Evolutionary conservation across 2,888 invertebrate species (phyloP).

Genomic region (Ryuthela nishihirai): DNA sequence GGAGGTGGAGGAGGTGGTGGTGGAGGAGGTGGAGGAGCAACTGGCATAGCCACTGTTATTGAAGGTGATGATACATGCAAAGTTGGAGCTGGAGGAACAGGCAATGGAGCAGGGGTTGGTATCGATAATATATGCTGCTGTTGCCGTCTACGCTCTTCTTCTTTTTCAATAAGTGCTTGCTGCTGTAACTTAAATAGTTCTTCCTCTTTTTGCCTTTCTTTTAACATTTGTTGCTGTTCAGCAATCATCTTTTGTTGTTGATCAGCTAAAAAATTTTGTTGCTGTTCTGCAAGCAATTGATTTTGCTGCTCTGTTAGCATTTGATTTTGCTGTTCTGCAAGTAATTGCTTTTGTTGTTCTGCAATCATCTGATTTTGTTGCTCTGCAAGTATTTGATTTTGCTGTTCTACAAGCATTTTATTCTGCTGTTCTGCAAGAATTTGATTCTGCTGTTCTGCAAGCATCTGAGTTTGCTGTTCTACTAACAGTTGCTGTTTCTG

Average conservation of each 20-base stretch:
- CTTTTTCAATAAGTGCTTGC: slow-evolving; percentile 46
- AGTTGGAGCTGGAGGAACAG: background rate
- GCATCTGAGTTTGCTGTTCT: too few species aligned
- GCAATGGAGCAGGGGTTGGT: background rate
- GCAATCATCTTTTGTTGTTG: slow-evolving; percentile 20
- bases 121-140: background rate
- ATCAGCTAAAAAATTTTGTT: slow-evolving; percentile 7
- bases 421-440: too few species aligned
- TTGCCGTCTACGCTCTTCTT: slow-evolving; percentile 20
- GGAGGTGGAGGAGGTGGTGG: slow-evolving; percentile 6
- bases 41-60: slow-evolving; percentile 31
- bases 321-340: background rate
- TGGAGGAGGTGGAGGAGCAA: slow-evolving; percentile 22
- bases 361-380: background rate
- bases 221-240: slow-evolving; percentile 18
- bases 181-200: slow-evolving; percentile 45
- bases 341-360: slow-evolving; percentile 5
- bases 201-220: slow-evolving; percentile 35
- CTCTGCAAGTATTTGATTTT: background rate
- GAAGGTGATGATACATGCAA: slow-evolving; percentile 8
- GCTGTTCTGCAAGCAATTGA: background rate
- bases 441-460: too few species aligned
- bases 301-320: slow-evolving; percentile 2
- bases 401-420: background rate
- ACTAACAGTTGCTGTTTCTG: background rate